phyloP scores from a whole-genome alignment of 1,140 invertebrate genomes.

The Sinella curviseta region DNA sequence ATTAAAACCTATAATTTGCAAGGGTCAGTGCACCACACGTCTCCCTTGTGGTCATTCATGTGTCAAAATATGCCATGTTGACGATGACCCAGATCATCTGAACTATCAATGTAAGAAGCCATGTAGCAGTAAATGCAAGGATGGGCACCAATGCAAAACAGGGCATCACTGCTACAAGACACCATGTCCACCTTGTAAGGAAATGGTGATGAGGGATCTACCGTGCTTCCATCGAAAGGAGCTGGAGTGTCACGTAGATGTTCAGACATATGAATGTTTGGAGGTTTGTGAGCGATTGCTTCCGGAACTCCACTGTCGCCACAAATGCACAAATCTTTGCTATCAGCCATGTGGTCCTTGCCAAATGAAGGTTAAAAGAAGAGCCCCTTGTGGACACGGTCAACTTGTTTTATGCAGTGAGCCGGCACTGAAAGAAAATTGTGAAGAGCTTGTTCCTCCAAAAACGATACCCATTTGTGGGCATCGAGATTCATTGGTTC shows the following conservation, averaged over 20 bases:
- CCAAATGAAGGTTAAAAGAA: constrained; percentile 30
- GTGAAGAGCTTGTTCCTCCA: constrained; percentile 32
- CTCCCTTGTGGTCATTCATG: constrained; percentile 45
- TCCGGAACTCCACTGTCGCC: constrained; percentile 29
- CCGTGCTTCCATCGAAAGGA: constrained; percentile 34
- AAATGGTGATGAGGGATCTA: constrained; percentile 7
- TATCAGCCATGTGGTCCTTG: constrained; percentile 44
- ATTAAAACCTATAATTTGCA: constrained; percentile 30
- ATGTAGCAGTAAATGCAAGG: constrained; percentile 38
- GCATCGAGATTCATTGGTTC: constrained; percentile 37
- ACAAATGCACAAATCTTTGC: constrained; percentile 43
- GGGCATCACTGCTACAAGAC: constrained; percentile 34
- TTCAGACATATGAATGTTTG: constrained; percentile 14
- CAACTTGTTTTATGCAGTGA: constrained; percentile 35
- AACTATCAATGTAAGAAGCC: constrained; percentile 37
- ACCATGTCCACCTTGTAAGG: constrained; percentile 39
- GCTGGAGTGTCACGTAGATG: constrained; percentile 28
- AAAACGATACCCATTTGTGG: constrained; percentile 26
- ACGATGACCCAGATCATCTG: constrained; percentile 40
- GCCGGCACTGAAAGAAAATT: constrained; percentile 8
- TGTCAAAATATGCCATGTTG: constrained; percentile 37
- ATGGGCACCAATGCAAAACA: constrained; percentile 34
- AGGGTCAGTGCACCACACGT: constrained; percentile 30
- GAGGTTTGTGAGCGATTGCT: constrained; percentile 31
- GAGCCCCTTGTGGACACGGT: constrained; percentile 34